These are phyloP conservation scores for Tichodroma muraria DNA, from an alignment of 2,113 vertebrate species.

Conservation along the genomic window DNA sequence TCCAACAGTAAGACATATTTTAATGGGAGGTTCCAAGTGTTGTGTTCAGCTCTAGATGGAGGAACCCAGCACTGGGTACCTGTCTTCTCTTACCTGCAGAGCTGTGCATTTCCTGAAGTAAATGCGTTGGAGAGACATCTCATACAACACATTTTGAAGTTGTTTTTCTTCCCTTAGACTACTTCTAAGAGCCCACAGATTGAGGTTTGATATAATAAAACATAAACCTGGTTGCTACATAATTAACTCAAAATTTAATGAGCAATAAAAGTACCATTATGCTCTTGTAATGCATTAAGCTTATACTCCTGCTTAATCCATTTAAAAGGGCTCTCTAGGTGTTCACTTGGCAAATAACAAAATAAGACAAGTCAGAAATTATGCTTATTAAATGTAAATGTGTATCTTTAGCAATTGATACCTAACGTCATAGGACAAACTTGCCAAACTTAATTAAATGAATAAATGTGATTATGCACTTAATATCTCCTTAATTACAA, in stretches of 20 bases:
- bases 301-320: constrained; percentile 25
- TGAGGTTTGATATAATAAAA: neutral
- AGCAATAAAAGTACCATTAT: constrained; percentile 70
- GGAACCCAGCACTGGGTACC: neutral
- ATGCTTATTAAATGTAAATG: constrained; percentile 43
- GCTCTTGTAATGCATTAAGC: constrained; percentile 48
- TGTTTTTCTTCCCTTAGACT: neutral
- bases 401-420: constrained; percentile 34
- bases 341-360: neutral
- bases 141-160: neutral
- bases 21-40: neutral
- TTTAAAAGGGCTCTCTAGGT: constrained; percentile 37
- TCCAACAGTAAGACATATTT: neutral
- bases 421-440: constrained; percentile 18
- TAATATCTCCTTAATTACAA: constrained; percentile 48
- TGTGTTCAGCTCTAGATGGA: neutral
- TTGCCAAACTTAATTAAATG: constrained; percentile 52
- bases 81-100: neutral
- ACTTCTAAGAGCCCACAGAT: neutral
- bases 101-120: neutral
- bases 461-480: constrained; percentile 30
- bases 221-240: constrained; percentile 52
- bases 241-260: constrained; percentile 69
- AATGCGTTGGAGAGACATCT: neutral
- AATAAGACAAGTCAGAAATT: constrained; percentile 32